These are phyloP conservation scores for Stomatorhinus ivindoensis DNA, from an alignment of 2,113 vertebrate genomes.

Conservation along the genomic window DNA sequence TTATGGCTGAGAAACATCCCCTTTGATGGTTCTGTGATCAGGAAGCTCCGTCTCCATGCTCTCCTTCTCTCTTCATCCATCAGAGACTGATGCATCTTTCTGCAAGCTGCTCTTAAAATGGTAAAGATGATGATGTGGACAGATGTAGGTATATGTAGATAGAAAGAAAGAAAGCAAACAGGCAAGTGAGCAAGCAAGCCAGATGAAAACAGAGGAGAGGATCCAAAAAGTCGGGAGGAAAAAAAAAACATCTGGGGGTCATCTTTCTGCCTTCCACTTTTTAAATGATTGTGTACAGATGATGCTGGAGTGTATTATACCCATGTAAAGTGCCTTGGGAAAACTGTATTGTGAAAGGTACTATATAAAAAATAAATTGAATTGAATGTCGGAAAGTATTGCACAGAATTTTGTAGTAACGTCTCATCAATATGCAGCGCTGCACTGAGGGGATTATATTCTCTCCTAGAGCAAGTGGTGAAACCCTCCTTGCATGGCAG, in stretches of 20 bases:
- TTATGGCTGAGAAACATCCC: too few relatives aligned
- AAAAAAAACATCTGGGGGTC: too few relatives aligned
- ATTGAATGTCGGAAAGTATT: not conserved
- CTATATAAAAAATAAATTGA: not conserved
- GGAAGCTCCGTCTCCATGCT: not conserved
- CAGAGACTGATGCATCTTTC: not conserved
- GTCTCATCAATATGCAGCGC: not conserved
- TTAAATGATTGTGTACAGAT: not conserved
- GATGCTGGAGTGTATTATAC: not conserved
- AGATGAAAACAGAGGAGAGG: too few relatives aligned
- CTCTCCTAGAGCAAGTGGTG: not conserved
- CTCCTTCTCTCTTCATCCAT: not conserved
- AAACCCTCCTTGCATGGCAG: not conserved
- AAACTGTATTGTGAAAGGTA: not conserved
- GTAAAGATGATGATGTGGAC: not conserved
- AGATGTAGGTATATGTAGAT: not conserved
- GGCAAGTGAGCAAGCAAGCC: too few relatives aligned
- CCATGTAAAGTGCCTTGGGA: too few relatives aligned
- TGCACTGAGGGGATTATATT: not conserved
- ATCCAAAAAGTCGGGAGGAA: too few relatives aligned
- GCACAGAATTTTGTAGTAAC: not conserved
- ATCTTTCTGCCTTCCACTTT: too few relatives aligned
- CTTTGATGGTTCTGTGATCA: not conserved
- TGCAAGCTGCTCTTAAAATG: not conserved
- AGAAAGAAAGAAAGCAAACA: not conserved